Percentiles rank a stretch among this genome's conserved stretches.
Conservation (phyloP, 2,797 vertebrate genomes). For the Notolepis coatsorum region DNA sequence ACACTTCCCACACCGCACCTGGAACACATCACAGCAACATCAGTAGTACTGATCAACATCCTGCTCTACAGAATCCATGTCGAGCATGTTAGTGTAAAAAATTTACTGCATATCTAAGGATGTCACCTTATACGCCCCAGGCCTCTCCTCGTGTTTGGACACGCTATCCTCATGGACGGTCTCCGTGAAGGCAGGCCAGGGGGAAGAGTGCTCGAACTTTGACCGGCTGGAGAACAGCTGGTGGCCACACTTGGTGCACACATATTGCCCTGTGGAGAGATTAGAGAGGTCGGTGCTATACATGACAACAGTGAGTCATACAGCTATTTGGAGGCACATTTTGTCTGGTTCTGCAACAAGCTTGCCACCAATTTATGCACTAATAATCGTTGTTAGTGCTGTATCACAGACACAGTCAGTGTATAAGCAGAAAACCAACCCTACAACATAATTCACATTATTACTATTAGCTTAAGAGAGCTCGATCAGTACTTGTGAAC, state of each 20-base stretch:
- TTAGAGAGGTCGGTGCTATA: neutral
- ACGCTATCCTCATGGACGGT: conserved; percentile 89
- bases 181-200: conserved; percentile 95
- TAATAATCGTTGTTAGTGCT: too few species aligned
- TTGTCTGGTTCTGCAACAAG: neutral
- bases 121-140: conserved; percentile 86
- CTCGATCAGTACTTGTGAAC: too few species aligned
- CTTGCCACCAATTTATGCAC: too few species aligned
- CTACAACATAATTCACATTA: too few species aligned
- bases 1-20: conserved; percentile 75
- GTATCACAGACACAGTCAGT: too few species aligned
- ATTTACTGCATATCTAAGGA: neutral
- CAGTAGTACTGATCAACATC: neutral
- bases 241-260: conserved; percentile 88
- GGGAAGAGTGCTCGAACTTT: conserved; percentile 93
- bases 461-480: too few species aligned
- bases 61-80: neutral
- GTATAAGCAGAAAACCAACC: too few species aligned
- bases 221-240: conserved; percentile 91
- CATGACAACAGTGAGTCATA: too few species aligned
- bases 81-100: neutral
- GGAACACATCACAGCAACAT: neutral
- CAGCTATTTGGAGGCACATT: neutral
- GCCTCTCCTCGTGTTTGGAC: conserved; percentile 83
- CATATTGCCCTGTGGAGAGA: conserved; percentile 84